A percentile compares a stretch with the other conserved stretches of the same genome.
Conservation (phyloP, 2,888 invertebrate genomes). For the Aphidius colemani region DNA sequence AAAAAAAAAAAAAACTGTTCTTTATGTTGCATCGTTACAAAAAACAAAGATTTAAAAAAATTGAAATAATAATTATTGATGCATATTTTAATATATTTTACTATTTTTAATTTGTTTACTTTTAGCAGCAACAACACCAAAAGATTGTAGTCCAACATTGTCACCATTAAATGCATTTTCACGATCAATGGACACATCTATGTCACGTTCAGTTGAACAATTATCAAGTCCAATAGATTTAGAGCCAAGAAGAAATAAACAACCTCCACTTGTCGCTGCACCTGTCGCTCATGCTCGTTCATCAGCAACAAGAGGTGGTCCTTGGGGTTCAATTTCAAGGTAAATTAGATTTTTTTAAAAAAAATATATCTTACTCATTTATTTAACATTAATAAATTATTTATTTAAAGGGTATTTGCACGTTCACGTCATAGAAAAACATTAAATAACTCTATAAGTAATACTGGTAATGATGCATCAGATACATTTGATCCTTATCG, state of each 20-base stretch:
- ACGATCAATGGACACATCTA: constrained; percentile 71
- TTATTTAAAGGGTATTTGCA: constrained; percentile 73
- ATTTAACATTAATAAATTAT: not conserved
- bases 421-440: constrained; percentile 83
- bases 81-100: not conserved
- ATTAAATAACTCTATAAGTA: constrained; percentile 64
- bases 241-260: constrained; percentile 63
- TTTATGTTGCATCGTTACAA: constrained; percentile 48
- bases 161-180: constrained; percentile 83
- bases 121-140: constrained; percentile 74
- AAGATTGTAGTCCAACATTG: constrained; percentile 82
- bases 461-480: constrained; percentile 66
- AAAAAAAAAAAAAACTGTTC: constrained; percentile 34
- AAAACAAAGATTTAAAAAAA: not conserved
- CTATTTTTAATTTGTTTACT: too few relatives aligned
- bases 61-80: constrained; percentile 3
- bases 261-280: constrained; percentile 51
- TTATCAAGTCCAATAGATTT: constrained; percentile 77
- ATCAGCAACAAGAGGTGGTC: constrained; percentile 69
- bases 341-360: constrained; percentile 31
- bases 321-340: constrained; percentile 88
- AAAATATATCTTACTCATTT: too few relatives aligned
- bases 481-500: constrained; percentile 62
- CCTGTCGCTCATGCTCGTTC: constrained; percentile 56
- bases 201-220: constrained; percentile 74